These are phyloP conservation scores for Electrophaes corylata DNA, from an alignment of 2,888 invertebrate genomes.

Conservation along the genomic window DNA sequence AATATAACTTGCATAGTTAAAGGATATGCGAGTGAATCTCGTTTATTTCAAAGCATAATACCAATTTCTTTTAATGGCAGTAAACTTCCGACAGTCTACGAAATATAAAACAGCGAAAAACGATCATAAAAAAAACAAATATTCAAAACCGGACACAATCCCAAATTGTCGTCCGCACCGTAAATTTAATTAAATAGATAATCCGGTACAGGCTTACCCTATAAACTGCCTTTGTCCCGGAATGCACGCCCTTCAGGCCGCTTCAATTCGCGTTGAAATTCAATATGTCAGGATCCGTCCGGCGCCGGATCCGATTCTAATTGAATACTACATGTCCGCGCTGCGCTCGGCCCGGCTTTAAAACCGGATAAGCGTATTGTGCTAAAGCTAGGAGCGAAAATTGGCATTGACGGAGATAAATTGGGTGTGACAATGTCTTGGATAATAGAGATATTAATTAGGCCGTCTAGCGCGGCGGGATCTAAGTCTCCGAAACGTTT, in stretches of 20 bases:
- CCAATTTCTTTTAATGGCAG: neutral
- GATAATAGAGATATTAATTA: conserved; percentile 34
- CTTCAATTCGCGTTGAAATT: conserved; percentile 48
- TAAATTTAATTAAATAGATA: conserved; percentile 34
- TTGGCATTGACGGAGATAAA: conserved; percentile 31
- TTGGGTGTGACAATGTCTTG: conserved; percentile 21
- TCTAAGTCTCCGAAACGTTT: conserved; percentile 2
- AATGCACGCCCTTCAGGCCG: conserved; percentile 32
- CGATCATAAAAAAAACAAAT: conserved; percentile 10
- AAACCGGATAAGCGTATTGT: conserved; percentile 38
- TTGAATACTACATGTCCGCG: conserved; percentile 52
- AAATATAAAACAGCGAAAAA: conserved; percentile 4
- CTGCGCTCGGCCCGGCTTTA: conserved; percentile 36
- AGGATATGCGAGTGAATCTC: neutral
- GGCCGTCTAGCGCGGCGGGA: conserved; percentile 5
- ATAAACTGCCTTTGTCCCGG: conserved; percentile 30
- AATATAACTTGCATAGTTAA: neutral
- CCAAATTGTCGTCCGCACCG: conserved; percentile 24
- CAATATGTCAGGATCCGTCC: conserved; percentile 47
- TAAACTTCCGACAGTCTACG: neutral
- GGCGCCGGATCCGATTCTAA: conserved; percentile 43
- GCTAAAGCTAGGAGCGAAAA: conserved; percentile 32
- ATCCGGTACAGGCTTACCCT: conserved; percentile 24
- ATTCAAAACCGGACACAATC: conserved; percentile 16
- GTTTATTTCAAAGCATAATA: neutral